These are phyloP conservation scores for Cyphomyrmex costatus DNA, from an alignment of 1,140 invertebrate species.

Conservation along the genomic window DNA sequence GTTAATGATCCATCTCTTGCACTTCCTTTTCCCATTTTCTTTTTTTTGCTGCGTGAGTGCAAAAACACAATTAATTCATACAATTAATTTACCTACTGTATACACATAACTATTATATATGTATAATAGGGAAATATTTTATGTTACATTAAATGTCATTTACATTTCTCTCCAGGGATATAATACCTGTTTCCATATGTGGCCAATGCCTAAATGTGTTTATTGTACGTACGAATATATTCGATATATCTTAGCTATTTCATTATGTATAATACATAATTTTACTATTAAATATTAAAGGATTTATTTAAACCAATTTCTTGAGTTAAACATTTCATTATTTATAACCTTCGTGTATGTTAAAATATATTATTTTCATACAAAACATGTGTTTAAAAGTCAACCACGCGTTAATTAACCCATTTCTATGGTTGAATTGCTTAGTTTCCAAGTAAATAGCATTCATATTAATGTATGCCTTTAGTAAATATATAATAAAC, in stretches of 20 bases:
- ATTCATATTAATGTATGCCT: too few species aligned
- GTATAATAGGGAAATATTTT: not conserved
- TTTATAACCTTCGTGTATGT: too few species aligned
- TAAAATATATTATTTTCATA: too few species aligned
- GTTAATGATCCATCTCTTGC: slow-evolving; percentile 24
- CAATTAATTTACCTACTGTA: not conserved
- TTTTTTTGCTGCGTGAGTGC: not conserved
- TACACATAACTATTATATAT: not conserved
- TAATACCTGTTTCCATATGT: not conserved
- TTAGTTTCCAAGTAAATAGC: too few species aligned
- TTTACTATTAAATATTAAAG: too few species aligned
- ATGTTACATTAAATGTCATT: not conserved
- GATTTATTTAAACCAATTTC: too few species aligned
- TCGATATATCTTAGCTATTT: not conserved
- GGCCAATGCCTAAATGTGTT: not conserved
- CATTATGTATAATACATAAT: not conserved
- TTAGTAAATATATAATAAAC: too few species aligned
- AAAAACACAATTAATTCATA: slow-evolving; percentile 7
- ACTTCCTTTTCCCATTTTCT: not conserved
- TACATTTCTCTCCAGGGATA: slow-evolving; percentile 2
- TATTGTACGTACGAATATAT: not conserved
- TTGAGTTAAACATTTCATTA: too few species aligned
- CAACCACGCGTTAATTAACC: too few species aligned
- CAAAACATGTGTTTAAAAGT: too few species aligned
- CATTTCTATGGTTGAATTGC: too few species aligned